Percentiles rank a stretch among this genome's conserved stretches.
Conservation (phyloP, 1,140 invertebrate species). For the Nymphalis io region DNA sequence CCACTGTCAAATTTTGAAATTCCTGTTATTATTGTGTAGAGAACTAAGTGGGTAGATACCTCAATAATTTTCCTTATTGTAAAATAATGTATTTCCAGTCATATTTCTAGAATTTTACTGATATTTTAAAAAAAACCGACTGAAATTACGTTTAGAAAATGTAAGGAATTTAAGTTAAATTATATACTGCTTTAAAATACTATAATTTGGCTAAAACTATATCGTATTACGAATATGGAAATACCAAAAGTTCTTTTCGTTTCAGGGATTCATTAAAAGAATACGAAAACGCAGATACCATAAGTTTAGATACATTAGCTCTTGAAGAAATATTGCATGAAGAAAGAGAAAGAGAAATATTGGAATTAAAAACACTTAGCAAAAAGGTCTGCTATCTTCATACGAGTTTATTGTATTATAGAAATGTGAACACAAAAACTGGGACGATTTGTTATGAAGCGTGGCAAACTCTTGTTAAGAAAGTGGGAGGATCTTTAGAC, state of each 20-base stretch:
- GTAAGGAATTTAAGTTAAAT: not conserved
- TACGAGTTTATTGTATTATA: conserved; percentile 71
- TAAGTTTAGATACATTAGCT: conserved; percentile 67
- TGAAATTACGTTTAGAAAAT: too few species aligned
- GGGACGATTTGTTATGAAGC: conserved; percentile 63
- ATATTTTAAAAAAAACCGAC: too few species aligned
- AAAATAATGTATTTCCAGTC: too few species aligned
- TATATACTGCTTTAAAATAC: not conserved
- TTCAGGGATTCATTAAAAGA: conserved; percentile 57
- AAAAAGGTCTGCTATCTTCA: conserved; percentile 69
- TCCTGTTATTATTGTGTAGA: too few species aligned
- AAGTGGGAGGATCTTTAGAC: conserved; percentile 62
- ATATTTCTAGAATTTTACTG: too few species aligned
- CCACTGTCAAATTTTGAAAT: too few species aligned
- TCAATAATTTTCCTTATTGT: too few species aligned
- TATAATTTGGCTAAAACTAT: not conserved
- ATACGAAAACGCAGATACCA: conserved; percentile 64
- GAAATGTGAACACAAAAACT: conserved; percentile 62
- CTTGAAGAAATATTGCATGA: conserved; percentile 61
- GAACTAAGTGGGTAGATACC: too few species aligned
- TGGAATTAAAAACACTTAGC: conserved; percentile 58
- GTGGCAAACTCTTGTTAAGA: conserved; percentile 66
- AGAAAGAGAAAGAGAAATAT: conserved; percentile 62
- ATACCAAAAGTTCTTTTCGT: conserved; percentile 22
- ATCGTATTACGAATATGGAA: not conserved